phyloP scores from a whole-genome alignment of 2,888 invertebrate genomes.

The Trypoxylon attenuatum region DNA sequence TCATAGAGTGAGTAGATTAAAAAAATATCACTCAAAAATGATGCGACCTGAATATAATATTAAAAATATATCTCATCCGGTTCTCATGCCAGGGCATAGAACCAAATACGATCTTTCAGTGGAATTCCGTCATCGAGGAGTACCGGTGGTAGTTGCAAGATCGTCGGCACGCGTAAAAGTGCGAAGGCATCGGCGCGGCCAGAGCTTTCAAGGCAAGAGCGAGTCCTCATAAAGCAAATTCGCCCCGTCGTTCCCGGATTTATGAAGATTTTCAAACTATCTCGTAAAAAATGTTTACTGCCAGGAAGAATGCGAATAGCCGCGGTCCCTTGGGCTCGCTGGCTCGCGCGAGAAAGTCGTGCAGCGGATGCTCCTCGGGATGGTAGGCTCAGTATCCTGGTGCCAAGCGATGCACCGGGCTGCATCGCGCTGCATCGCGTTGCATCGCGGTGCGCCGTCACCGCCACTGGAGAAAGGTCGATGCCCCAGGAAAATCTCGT shows the following conservation, averaged over 20 bases:
- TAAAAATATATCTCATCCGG: no score
- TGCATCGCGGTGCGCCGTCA: no score
- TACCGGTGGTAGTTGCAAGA: background rate
- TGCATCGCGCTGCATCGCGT: no score
- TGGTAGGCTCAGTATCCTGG: conserved; percentile 29
- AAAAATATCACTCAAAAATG: no score
- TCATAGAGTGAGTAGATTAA: no score
- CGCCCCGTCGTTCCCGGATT: conserved; percentile 46
- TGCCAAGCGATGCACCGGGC: no score
- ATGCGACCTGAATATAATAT: no score
- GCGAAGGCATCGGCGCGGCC: background rate
- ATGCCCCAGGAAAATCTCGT: conserved; percentile 64
- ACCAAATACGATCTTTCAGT: no score
- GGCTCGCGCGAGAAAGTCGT: conserved; percentile 47
- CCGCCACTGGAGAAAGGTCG: conserved; percentile 47
- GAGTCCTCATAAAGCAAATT: conserved; percentile 41
- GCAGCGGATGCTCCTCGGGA: conserved; percentile 46
- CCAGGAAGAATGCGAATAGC: conserved; percentile 53
- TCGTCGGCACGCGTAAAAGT: background rate
- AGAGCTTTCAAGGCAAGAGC: background rate
- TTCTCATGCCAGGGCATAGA: no score
- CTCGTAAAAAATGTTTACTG: conserved; percentile 52
- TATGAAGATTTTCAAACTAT: conserved; percentile 52
- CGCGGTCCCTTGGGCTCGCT: conserved; percentile 40
- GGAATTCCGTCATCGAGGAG: no score